Base-by-base conservation (phyloP, 1,140 invertebrate genomes). In the Drosophila bocki region DNA sequence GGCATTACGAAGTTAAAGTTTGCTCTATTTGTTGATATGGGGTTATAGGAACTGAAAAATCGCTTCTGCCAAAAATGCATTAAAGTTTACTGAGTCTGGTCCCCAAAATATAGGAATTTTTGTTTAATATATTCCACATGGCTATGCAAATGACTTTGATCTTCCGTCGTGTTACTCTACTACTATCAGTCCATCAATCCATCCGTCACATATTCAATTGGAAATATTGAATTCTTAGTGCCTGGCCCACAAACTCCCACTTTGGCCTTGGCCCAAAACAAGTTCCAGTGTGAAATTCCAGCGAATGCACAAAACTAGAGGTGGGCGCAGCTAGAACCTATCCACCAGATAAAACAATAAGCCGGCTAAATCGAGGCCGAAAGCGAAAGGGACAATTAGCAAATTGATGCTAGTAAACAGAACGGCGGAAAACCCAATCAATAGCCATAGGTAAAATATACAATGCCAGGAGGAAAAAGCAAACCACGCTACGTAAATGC, bases 351-450 rank as follows among this genome's bases (percentile, higher is more conserved):
- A 58, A 51, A 72, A 70, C 42, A 72, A 69, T 56, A 44, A 44
- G 61, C 74, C 29, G 32, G 33, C 26, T 26, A 42, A 54, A 78
- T 70, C 58, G 75, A 54, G 75, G 41, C 33, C 59, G 47, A 70
- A 62, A 69, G 64, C 67, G 53, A 72, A 64, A 74, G 67, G 57
- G 70, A 65, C 54, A 65, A 65, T 81, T 82, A 70, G 79, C 58
- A 58, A 80, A 80, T 80, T 72, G 75, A 72, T 62, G 61, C 37
- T 69, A 56, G 65, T 42, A 48, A 47, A 57, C 78, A 59, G 57
- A 75, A 26, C 17, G 9, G 51, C 60, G 47, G 39, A 60, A 54
- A 69, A 53, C 29, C 56, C 58, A 63, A 81, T 81, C 78, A 78
- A 82, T 80, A 69, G 63, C 37, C 51, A 42, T 50, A 29, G 37